These are phyloP conservation scores for Chrosomus eos DNA, from an alignment of 2,797 vertebrate species.

Conservation along the genomic window DNA sequence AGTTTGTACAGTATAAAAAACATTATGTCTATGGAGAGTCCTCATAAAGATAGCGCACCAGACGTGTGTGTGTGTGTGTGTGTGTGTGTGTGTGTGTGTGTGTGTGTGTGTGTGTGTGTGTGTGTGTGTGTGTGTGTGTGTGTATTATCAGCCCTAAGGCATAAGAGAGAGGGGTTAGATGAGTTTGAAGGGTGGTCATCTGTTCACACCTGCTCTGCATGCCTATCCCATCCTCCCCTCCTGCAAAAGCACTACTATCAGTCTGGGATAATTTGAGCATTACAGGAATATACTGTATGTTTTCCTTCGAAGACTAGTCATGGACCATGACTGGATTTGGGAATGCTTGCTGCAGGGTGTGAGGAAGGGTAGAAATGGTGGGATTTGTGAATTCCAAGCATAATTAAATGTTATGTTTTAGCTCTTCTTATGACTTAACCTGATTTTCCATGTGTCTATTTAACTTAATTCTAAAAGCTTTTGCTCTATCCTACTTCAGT, in stretches of 20 bases:
- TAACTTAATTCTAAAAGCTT: background rate
- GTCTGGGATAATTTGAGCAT: constrained; percentile 31
- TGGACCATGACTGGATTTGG: background rate
- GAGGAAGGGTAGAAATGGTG: constrained; percentile 6
- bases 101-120: background rate
- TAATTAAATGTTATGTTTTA: constrained; percentile 46
- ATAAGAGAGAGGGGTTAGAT: background rate
- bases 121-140: background rate
- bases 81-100: too few species aligned
- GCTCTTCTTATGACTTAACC: background rate
- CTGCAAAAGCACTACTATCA: constrained; percentile 32
- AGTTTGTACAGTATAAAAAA: too few species aligned
- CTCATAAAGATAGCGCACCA: too few species aligned
- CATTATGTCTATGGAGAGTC: too few species aligned
- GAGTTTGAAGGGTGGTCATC: constrained; percentile 45
- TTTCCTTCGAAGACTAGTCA: background rate
- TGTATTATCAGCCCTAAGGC: constrained; percentile 38
- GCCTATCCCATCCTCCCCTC: constrained; percentile 20
- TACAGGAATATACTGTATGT: constrained; percentile 26
- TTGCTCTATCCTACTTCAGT: background rate
- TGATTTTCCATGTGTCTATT: background rate
- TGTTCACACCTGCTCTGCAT: constrained; percentile 60
- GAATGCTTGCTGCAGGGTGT: constrained; percentile 25
- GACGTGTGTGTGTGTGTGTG: too few species aligned
- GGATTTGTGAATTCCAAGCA: constrained; percentile 58